Evolutionary conservation across 2,113 vertebrate genomes (phyloP).

Genomic region (Puntigrus tetrazona): DNA sequence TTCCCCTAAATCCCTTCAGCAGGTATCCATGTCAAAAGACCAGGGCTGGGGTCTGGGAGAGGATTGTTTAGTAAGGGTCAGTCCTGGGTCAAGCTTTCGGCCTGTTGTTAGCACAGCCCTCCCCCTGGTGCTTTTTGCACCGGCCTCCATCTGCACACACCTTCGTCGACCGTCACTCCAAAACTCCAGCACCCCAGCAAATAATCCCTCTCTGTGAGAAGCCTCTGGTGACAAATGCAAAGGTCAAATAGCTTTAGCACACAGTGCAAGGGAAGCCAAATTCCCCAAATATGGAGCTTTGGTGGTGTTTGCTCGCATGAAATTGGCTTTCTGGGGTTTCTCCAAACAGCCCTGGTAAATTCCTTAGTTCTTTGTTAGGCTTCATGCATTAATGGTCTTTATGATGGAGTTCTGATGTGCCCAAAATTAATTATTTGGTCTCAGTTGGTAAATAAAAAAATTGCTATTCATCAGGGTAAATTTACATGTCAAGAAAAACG

Average conservation of each 20-base stretch:
- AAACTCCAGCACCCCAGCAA: slow-evolving; percentile 68
- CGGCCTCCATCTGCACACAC: slow-evolving; percentile 68
- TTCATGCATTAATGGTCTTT: slow-evolving; percentile 75
- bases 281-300: slow-evolving; percentile 71
- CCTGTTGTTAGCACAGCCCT: slow-evolving; percentile 83
- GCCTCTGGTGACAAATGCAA: slow-evolving; percentile 68
- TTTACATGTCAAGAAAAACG: slow-evolving; percentile 74
- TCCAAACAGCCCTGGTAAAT: slow-evolving; percentile 77
- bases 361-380: slow-evolving; percentile 72
- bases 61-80: slow-evolving; percentile 87
- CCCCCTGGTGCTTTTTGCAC: slow-evolving; percentile 26
- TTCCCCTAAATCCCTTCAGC: slow-evolving; percentile 74
- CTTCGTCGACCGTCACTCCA: slow-evolving; percentile 60
- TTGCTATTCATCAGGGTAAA: slow-evolving; percentile 79
- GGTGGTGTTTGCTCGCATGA: slow-evolving; percentile 73
- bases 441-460: slow-evolving; percentile 72
- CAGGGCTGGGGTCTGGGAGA: slow-evolving; percentile 69
- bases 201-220: slow-evolving; percentile 71
- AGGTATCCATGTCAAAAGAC: slow-evolving; percentile 92
- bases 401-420: slow-evolving; percentile 72
- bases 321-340: slow-evolving; percentile 83
- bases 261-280: slow-evolving; percentile 66
- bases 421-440: slow-evolving; percentile 78
- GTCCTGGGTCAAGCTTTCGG: slow-evolving; percentile 85
- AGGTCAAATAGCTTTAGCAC: slow-evolving; percentile 68